Evolutionary conservation across 2,888 invertebrate species (phyloP), one percentile per base, ranked within the genome.

Genomic region (Drosophila rubida): DNA sequence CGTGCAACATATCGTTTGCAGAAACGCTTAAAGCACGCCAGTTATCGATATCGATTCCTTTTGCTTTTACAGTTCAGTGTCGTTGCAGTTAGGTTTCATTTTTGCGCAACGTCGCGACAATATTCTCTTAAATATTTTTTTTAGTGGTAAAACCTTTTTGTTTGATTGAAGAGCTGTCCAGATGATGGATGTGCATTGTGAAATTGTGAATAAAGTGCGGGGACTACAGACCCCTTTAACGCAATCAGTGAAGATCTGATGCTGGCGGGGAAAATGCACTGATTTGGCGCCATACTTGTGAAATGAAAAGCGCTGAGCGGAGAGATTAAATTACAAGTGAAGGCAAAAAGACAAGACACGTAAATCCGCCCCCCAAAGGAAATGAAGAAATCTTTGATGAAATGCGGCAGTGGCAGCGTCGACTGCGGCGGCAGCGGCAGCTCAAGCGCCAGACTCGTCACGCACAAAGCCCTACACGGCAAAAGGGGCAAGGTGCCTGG

Each of bases 331-430:
- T 87, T 80, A 78, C 81, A 78, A 55, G 74, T 57, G 63, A 53
- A 41, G 79, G 53, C 69, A 50, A 39, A 14, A 30, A 48, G 50
- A 50, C 51, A 41, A 25, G 27, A 66, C 54, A 64, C 61, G 71
- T 45, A 75, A 75, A 60, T 51, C 64, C 65, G 57, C 32, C 50
- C 25, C 25, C 66, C 61, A 42, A 44, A 69, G 80, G 61, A 80
- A 68, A 73, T 68, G 68, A 51, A 64, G 86, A 75, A 77, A 80
- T 87, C 84, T 80, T 80, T 84, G 78, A 87, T 78, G 81, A 81
- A 80, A 78, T 61, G 78, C 70, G 78, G 64, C 19, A 19, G 19
- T 3, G 19, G 19, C 19, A 19, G 78, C 70, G 74, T n/a, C n/a
- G n/a, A n/a, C n/a, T n/a, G n/a, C n/a, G n/a, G 19, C 19, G 19